Evolutionary conservation across 2,888 invertebrate genomes (phyloP).

Genomic region (Steinernema scapterisci): DNA sequence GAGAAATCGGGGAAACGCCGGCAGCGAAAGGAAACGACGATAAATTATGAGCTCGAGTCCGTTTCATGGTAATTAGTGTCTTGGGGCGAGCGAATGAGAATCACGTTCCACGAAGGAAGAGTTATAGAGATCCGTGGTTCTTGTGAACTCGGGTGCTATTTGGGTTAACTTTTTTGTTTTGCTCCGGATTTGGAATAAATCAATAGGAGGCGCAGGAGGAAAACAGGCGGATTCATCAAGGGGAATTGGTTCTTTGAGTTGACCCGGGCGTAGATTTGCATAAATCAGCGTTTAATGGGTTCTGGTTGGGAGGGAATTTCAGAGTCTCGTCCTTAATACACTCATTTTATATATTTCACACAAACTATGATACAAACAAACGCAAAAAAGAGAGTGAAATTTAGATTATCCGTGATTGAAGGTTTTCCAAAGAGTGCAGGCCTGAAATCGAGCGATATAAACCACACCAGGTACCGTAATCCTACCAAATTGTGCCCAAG

Average conservation of each 20-base stretch:
- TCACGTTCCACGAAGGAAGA: not conserved
- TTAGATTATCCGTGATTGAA: conserved; percentile 38
- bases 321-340: no score
- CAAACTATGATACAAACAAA: conserved; percentile 3
- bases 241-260: no score
- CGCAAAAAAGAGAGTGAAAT: not conserved
- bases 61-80: not conserved
- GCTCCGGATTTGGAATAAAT: not conserved
- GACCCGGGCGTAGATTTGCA: no score
- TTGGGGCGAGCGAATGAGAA: not conserved
- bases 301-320: no score
- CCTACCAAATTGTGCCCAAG: conserved; percentile 63
- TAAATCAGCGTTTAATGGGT: no score
- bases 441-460: conserved; percentile 35
- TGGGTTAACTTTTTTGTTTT: conserved; percentile 1
- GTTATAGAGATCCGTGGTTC: not conserved
- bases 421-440: conserved; percentile 53
- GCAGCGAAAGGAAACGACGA: not conserved
- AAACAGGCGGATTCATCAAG: not conserved
- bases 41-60: not conserved
- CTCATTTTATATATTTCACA: not conserved
- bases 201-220: not conserved
- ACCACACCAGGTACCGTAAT: not conserved
- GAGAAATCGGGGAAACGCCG: not conserved
- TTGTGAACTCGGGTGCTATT: not conserved